Base-by-base conservation (phyloP, 2,113 vertebrate genomes). In the Panthera tigris region DNA sequence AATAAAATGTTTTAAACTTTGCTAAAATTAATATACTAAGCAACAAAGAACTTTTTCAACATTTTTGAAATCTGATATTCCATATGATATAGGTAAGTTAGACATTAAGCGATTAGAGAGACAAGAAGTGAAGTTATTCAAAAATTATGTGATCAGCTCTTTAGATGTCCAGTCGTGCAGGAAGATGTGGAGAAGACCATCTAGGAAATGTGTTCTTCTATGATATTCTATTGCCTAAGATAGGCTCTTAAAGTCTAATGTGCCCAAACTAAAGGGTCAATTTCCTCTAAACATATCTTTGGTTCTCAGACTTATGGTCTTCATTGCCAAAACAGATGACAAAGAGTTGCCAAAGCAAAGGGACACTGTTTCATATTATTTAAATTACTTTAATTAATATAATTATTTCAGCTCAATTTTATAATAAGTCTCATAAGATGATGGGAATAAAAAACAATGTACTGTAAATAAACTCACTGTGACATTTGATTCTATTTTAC, bases 101-200 rank as follows among this genome's bases (percentile, higher is more conserved):
- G 11, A 66, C 3, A 39, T 45, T 31, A 82, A 55, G 4, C 31
- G 45, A 29, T 89, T 84, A 79, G 7, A 83, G 25, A 78, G 19
- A 19, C 21, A 93, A 78, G 33, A 52, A 27, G 50, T 52, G 41
- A 89, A 78, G 15, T 89, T 18, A 29, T 41, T 57, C 33, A n/a
- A 33, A 48, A 93, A 9, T 80, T 61, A 50, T 45, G 79, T 92
- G 45, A 78, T 63, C 57, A 61, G 74, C 61, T 86, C 74, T 96
- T 57, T 93, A 98, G 98, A 98, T 98, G 98, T 98, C 98, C 85
- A 98, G 98, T 39, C 97, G 92, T 73, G 98, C 98, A 97, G 98
- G 98, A 86, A 98, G 98, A 96, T 80, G 97, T 65, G 98, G 98
- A 81, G 97, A 98, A 79, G 98, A 98, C 89, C 33, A 98, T 82